A percentile compares a stretch with the other conserved stretches of the same genome.
phyloP scores from a whole-genome alignment of 64 coral and sea anemone genomes.

The Acropora yongei region DNA sequence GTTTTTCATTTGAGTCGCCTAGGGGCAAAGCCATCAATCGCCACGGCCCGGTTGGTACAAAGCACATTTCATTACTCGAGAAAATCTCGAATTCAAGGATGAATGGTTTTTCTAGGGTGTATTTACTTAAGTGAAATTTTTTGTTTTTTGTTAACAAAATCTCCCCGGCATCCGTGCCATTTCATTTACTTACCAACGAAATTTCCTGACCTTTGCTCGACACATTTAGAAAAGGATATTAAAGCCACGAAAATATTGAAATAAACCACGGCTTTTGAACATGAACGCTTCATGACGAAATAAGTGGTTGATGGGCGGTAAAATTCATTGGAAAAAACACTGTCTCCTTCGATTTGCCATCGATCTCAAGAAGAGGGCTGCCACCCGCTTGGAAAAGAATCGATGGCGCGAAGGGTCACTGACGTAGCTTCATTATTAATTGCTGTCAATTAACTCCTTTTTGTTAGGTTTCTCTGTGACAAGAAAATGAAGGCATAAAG shows the following conservation, averaged over 20 bases:
- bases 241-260: not conserved
- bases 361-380: not conserved
- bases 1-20: too few species aligned
- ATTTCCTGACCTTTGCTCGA: not conserved
- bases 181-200: not conserved
- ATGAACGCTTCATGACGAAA: not conserved
- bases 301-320: not conserved
- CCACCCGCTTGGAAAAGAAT: not conserved
- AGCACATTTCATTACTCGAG: too few species aligned
- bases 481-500: too few species aligned
- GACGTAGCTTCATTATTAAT: not conserved
- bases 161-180: not conserved
- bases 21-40: too few species aligned
- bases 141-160: too few species aligned
- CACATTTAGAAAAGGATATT: not conserved
- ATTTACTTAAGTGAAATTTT: too few species aligned
- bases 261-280: not conserved
- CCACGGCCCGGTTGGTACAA: too few species aligned
- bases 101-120: too few species aligned
- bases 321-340: not conserved
- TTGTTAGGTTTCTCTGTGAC: not conserved
- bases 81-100: too few species aligned
- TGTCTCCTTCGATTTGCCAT: not conserved
- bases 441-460: not conserved
- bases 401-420: not conserved